These are phyloP conservation scores for Heliothis virescens DNA, from an alignment of 1,140 invertebrate species.

Conservation along the genomic window DNA sequence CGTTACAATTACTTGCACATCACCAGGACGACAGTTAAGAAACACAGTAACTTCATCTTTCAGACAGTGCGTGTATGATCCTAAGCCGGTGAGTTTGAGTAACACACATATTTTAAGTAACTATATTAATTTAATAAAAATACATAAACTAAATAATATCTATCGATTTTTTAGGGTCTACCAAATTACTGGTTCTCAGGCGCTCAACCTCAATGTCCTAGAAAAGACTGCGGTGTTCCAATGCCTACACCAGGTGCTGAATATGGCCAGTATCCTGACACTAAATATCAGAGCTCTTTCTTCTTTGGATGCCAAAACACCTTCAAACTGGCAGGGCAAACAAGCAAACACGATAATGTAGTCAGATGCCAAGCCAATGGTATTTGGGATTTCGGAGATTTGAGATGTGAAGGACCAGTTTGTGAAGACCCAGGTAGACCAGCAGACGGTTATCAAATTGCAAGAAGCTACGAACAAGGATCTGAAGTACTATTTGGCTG, in stretches of 20 bases:
- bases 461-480: constrained; percentile 97
- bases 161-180: constrained; percentile 87
- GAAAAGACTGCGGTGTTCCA: constrained; percentile 95
- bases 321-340: constrained; percentile 97
- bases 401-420: constrained; percentile 97
- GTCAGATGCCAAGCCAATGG: constrained; percentile 96
- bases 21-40: constrained; percentile 91
- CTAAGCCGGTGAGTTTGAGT: constrained; percentile 89
- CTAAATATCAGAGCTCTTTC: constrained; percentile 96
- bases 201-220: constrained; percentile 93
- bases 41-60: constrained; percentile 93
- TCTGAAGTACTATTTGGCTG: constrained; percentile 97
- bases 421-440: constrained; percentile 98
- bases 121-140: not conserved
- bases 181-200: constrained; percentile 98
- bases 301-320: constrained; percentile 99
- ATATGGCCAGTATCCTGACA: constrained; percentile 95
- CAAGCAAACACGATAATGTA: constrained; percentile 95
- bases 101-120: constrained; percentile 8
- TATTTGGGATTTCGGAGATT: constrained; percentile 98
- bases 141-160: not conserved
- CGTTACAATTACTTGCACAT: constrained; percentile 93
- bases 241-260: constrained; percentile 96
- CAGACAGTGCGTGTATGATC: constrained; percentile 98
- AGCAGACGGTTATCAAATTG: constrained; percentile 95